Percentiles rank a stretch among this genome's conserved stretches.
These are phyloP conservation scores for Centropyge bicolor DNA, from an alignment of 2,797 vertebrate species.

Conservation along the genomic window DNA sequence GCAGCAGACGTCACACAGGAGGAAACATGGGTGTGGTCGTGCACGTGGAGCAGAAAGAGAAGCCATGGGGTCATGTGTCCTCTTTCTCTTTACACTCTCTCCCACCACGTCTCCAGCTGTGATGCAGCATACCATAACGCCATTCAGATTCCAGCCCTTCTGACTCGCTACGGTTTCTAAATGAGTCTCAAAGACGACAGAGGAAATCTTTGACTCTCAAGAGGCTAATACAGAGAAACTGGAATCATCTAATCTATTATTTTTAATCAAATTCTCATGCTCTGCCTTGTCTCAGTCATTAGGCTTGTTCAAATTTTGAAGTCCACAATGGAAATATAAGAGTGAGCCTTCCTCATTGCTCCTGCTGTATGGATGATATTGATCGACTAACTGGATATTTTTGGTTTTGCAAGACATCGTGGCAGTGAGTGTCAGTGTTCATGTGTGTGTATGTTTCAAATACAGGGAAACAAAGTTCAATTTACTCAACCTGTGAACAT, in stretches of 20 bases:
- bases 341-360: background rate
- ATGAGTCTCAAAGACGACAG: background rate
- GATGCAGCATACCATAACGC: slow-evolving; percentile 44
- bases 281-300: slow-evolving; percentile 3
- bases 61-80: slow-evolving; percentile 34
- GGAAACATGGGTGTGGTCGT: slow-evolving; percentile 40
- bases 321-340: background rate
- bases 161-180: slow-evolving; percentile 14
- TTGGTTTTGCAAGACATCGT: background rate
- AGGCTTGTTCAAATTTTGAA: background rate
- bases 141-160: slow-evolving; percentile 26
- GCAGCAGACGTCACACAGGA: slow-evolving; percentile 12
- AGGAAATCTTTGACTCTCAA: slow-evolving; percentile 5
- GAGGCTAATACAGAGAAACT: background rate
- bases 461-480: slow-evolving; percentile 1
- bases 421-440: background rate
- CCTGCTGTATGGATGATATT: slow-evolving; percentile 2
- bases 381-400: slow-evolving; percentile 15
- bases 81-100: slow-evolving; percentile 24
- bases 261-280: slow-evolving; percentile 4
- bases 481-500: background rate
- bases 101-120: slow-evolving; percentile 24
- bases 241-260: slow-evolving; percentile 12
- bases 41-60: slow-evolving; percentile 37
- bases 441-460: slow-evolving; percentile 7